phyloP scores from a whole-genome alignment of 2,113 vertebrate species.

The Tachysurus fulvidraco region DNA sequence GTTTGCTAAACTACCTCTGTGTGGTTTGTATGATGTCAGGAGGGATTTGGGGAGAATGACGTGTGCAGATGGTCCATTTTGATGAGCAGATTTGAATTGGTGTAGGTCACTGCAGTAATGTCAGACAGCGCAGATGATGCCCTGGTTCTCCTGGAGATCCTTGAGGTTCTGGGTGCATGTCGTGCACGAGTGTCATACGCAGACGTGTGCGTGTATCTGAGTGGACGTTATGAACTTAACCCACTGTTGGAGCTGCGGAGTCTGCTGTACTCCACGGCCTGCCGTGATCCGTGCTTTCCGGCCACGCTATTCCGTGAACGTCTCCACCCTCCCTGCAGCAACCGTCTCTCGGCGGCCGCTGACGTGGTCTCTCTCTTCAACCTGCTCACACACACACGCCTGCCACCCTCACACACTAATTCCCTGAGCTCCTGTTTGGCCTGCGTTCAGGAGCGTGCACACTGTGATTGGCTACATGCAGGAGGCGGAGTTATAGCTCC shows the following conservation, averaged over 20 bases:
- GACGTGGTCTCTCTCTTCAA: conserved; percentile 97
- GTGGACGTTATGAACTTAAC: conserved; percentile 86
- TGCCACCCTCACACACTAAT: conserved; percentile 71
- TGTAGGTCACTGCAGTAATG: conserved; percentile 40
- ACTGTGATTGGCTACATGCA: conserved; percentile 61
- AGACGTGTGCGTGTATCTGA: conserved; percentile 92
- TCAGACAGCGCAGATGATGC: conserved; percentile 75
- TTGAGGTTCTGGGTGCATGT: conserved; percentile 90
- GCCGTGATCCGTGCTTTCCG: conserved; percentile 91
- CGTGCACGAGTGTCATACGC: conserved; percentile 86
- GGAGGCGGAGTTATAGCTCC: conserved; percentile 37
- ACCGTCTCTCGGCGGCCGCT: conserved; percentile 88
- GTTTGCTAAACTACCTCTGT: background rate
- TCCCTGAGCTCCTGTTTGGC: conserved; percentile 71
- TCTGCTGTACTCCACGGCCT: conserved; percentile 88
- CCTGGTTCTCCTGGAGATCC: conserved; percentile 83
- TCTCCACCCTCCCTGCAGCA: conserved; percentile 71
- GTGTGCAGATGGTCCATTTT: conserved; percentile 6
- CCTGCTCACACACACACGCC: conserved; percentile 88
- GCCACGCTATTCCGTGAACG: conserved; percentile 92
- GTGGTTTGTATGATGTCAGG: background rate
- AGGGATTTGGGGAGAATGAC: background rate
- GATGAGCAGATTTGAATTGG: background rate
- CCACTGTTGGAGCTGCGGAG: conserved; percentile 87
- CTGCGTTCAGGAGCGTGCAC: conserved; percentile 64